These are phyloP conservation scores for Acronicta psi DNA, from an alignment of 2,888 invertebrate genomes.

Conservation along the genomic window DNA sequence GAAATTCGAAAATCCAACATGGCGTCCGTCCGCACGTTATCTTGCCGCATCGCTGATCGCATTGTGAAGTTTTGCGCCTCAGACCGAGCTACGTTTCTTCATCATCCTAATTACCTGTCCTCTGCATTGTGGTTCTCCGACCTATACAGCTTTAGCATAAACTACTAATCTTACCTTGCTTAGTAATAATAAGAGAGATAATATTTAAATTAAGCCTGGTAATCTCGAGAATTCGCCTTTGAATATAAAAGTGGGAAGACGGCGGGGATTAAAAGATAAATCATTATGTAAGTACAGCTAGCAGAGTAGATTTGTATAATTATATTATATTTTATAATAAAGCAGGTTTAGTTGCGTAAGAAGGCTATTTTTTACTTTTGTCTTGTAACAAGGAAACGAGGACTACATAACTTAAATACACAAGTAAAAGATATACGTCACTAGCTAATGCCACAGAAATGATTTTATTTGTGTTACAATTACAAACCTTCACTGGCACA, in stretches of 20 bases:
- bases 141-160: constrained; percentile 20
- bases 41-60: constrained; percentile 25
- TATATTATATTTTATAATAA: too few species aligned
- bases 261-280: neutral
- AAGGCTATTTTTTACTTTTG: neutral
- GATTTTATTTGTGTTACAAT: too few species aligned
- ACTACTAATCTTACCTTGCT: constrained; percentile 31
- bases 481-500: too few species aligned
- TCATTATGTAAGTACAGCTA: neutral
- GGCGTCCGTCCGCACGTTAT: constrained; percentile 22
- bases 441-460: too few species aligned
- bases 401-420: too few species aligned
- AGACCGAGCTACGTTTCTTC: constrained; percentile 19
- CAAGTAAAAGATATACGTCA: too few species aligned
- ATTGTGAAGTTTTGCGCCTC: constrained; percentile 29
- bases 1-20: constrained; percentile 24
- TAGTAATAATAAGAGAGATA: constrained; percentile 24
- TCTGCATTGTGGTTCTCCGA: constrained; percentile 35
- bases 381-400: neutral
- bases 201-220: constrained; percentile 31
- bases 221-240: constrained; percentile 6
- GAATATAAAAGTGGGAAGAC: constrained; percentile 10
- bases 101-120: constrained; percentile 50
- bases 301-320: neutral
- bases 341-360: neutral